A percentile compares a stretch with the other conserved stretches of the same genome.
These are phyloP conservation scores for Crambe crambe DNA, from an alignment of 37 sponge, comb jelly and placozoan genomes.

Conservation along the genomic window DNA sequence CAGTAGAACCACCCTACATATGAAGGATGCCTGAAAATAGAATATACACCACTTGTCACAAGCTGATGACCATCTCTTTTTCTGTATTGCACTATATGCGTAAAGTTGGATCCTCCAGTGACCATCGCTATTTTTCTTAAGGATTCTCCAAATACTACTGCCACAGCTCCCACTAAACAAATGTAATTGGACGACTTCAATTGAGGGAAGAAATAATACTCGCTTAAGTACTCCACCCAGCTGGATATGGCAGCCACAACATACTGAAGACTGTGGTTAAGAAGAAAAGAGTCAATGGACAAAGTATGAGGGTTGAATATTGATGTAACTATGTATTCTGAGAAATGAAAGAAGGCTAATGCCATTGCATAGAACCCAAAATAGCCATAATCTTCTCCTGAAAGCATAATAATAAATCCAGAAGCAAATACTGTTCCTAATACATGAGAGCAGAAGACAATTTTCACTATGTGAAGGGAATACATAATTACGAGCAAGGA, in stretches of 20 bases:
- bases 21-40: conserved; percentile 86
- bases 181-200: conserved; percentile 57
- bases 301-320: conserved; percentile 79
- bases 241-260: conserved; percentile 74
- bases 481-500: neutral
- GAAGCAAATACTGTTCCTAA: conserved; percentile 46
- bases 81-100: conserved; percentile 67
- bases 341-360: conserved; percentile 88
- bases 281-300: conserved; percentile 81
- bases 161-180: conserved; percentile 42
- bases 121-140: conserved; percentile 91
- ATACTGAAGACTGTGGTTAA: conserved; percentile 94
- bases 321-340: conserved; percentile 90
- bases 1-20: conserved; percentile 98
- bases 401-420: conserved; percentile 17
- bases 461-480: neutral
- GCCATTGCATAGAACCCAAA: conserved; percentile 80
- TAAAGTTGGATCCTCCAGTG: conserved; percentile 89
- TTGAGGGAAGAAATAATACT: conserved; percentile 60
- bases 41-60: conserved; percentile 86
- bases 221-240: conserved; percentile 84
- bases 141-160: conserved; percentile 75
- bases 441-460: conserved; percentile 28
- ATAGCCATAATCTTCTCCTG: conserved; percentile 10
- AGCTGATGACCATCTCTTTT: conserved; percentile 74